phyloP scores from a whole-genome alignment of 2,797 vertebrate genomes.

The Gymnothorax javanicus region DNA sequence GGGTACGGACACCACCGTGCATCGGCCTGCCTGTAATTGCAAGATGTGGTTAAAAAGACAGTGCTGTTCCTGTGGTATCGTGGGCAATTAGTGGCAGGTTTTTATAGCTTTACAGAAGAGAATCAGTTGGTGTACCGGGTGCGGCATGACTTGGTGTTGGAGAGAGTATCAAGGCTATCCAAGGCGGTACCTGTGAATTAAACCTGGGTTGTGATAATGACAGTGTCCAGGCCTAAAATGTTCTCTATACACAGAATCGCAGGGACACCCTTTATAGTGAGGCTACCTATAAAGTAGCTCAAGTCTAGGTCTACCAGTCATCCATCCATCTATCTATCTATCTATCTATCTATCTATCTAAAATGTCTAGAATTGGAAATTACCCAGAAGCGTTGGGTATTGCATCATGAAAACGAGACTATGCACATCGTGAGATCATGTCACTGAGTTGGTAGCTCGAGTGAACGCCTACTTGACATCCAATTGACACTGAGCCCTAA shows the following conservation, averaged over 20 bases:
- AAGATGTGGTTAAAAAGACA: neutral
- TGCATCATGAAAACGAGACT: too few species aligned
- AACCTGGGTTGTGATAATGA: neutral
- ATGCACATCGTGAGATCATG: too few species aligned
- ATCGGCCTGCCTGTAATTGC: neutral
- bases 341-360: too few species aligned
- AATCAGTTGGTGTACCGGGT: neutral
- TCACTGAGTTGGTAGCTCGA: too few species aligned
- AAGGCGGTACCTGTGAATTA: neutral
- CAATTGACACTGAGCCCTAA: too few species aligned
- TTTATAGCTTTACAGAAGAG: neutral
- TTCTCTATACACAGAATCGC: too few species aligned
- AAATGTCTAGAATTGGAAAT: neutral
- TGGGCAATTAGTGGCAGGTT: conserved; percentile 3
- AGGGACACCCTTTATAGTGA: too few species aligned
- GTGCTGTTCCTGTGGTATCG: neutral
- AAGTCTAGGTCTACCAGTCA: too few species aligned
- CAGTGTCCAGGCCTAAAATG: neutral
- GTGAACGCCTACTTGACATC: too few species aligned
- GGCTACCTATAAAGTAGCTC: too few species aligned
- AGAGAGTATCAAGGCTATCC: neutral
- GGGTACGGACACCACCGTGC: neutral
- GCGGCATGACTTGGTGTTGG: neutral
- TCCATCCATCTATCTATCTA: too few species aligned
- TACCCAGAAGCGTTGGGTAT: neutral